A percentile compares a stretch with the other conserved stretches of the same genome.
phyloP scores from a whole-genome alignment of 2,888 invertebrate species.

The Aspidiotus rigidus region DNA sequence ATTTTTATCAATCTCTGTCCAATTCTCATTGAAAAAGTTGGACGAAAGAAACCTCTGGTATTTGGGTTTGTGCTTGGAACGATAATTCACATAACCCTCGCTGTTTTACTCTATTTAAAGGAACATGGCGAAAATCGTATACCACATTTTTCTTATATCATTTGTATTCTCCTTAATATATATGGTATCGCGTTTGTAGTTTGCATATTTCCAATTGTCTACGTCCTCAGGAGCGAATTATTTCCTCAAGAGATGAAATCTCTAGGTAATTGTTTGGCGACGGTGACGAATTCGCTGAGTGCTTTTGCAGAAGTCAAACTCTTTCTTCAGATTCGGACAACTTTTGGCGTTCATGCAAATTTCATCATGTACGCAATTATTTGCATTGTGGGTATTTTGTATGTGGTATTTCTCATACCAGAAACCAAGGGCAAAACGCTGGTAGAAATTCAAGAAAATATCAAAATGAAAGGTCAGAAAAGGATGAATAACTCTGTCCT shows the following conservation, averaged over 20 bases:
- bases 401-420: slow-evolving; percentile 11
- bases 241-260: slow-evolving; percentile 24
- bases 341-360: slow-evolving; percentile 13
- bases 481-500: too few relatives aligned
- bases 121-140: background rate
- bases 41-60: slow-evolving; percentile 35
- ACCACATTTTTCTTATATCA: slow-evolving; percentile 13
- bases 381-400: slow-evolving; percentile 1
- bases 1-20: slow-evolving; percentile 37
- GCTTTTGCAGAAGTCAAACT: slow-evolving; percentile 9
- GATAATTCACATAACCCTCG: background rate
- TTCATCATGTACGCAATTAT: slow-evolving; percentile 6
- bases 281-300: slow-evolving; percentile 1
- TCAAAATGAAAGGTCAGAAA: background rate
- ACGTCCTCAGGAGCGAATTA: slow-evolving; percentile 17
- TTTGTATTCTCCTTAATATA: background rate
- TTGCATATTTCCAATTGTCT: background rate
- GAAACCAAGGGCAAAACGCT: slow-evolving; percentile 20
- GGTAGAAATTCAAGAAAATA: slow-evolving; percentile 16
- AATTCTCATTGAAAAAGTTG: slow-evolving; percentile 36
- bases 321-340: slow-evolving; percentile 3
- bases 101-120: background rate
- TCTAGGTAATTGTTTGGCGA: slow-evolving; percentile 4
- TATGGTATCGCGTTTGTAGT: slow-evolving; percentile 11
- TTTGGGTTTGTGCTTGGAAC: background rate